Percentiles rank a stretch among this genome's conserved stretches.
Evolutionary conservation across 1,140 invertebrate genomes (phyloP).

Genomic region (Neoseiulus cucumeris): DNA sequence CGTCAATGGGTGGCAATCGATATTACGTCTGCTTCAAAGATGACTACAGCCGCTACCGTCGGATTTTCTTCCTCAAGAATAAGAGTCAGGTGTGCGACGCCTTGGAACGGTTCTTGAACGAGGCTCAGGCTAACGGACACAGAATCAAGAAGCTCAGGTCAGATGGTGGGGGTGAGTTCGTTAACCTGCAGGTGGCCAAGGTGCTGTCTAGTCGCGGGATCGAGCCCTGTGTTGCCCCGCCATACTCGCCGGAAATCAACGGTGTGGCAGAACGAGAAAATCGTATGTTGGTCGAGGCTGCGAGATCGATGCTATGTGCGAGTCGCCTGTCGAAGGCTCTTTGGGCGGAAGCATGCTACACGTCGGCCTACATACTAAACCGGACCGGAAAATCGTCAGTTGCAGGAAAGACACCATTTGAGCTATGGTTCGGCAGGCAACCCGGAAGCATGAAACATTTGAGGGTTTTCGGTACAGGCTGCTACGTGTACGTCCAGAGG

Average conservation of each 20-base stretch:
- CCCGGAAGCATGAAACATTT: constrained; percentile 30
- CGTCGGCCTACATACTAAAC: not conserved
- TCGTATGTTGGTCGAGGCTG: constrained; percentile 23
- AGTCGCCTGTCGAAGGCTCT: constrained; percentile 7
- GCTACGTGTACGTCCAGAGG: constrained; percentile 26
- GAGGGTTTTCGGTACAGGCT: constrained; percentile 30
- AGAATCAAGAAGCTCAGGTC: constrained; percentile 19
- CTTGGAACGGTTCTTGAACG: constrained; percentile 22
- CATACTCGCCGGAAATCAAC: constrained; percentile 28
- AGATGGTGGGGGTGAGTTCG: constrained; percentile 17
- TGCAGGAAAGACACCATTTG: constrained; percentile 23
- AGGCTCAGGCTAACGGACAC: too few species aligned
- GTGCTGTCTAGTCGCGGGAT: constrained; percentile 21
- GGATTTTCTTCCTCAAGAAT: constrained; percentile 25
- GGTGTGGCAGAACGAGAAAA: constrained; percentile 27
- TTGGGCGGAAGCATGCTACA: constrained; percentile 5
- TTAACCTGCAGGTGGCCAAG: constrained; percentile 11
- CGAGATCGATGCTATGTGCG: constrained; percentile 14
- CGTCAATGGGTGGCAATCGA: constrained; percentile 23
- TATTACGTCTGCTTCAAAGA: constrained; percentile 29
- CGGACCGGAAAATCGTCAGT: not conserved
- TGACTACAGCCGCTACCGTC: constrained; percentile 25
- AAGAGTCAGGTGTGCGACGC: constrained; percentile 25
- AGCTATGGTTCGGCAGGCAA: constrained; percentile 28
- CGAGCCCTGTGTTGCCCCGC: constrained; percentile 23